Percentiles rank a stretch among this genome's conserved stretches.
Evolutionary conservation across 2,113 vertebrate genomes (phyloP).

Genomic region (Erpornis zantholeuca): DNA sequence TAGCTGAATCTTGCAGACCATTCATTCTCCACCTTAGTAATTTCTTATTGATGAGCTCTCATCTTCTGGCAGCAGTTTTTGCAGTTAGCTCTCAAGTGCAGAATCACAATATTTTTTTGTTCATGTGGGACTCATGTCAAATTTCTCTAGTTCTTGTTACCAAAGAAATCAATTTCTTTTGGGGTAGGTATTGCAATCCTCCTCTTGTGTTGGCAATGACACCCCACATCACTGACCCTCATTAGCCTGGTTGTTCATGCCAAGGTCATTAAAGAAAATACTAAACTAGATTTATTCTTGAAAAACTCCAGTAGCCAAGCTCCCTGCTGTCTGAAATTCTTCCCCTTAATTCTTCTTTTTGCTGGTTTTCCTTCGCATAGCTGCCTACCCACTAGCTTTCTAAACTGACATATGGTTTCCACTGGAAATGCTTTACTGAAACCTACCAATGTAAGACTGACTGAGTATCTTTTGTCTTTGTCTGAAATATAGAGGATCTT

Average conservation of each 20-base stretch:
- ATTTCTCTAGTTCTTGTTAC: not conserved
- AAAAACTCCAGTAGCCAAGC: not conserved
- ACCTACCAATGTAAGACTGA: not conserved
- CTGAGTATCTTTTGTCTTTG: not conserved
- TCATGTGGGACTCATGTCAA: not conserved
- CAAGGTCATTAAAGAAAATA: not conserved
- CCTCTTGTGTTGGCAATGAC: not conserved
- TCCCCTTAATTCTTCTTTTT: not conserved
- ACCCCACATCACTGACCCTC: not conserved
- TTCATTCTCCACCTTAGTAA: not conserved
- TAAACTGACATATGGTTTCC: not conserved
- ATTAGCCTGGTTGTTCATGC: not conserved
- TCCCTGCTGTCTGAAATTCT: not conserved
- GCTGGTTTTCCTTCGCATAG: not conserved
- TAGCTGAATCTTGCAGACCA: not conserved
- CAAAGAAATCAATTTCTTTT: not conserved
- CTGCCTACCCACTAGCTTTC: not conserved
- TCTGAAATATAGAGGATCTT: not conserved
- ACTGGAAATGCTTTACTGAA: not conserved
- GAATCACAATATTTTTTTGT: not conserved
- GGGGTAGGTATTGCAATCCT: not conserved
- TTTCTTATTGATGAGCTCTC: conserved; percentile 17
- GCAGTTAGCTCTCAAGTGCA: not conserved
- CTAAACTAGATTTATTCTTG: not conserved
- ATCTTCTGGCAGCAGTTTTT: not conserved